Evolutionary conservation across 1,140 invertebrate species (phyloP), one percentile per base, ranked within the genome.

Genomic region (Oncopeltus fasciatus): DNA sequence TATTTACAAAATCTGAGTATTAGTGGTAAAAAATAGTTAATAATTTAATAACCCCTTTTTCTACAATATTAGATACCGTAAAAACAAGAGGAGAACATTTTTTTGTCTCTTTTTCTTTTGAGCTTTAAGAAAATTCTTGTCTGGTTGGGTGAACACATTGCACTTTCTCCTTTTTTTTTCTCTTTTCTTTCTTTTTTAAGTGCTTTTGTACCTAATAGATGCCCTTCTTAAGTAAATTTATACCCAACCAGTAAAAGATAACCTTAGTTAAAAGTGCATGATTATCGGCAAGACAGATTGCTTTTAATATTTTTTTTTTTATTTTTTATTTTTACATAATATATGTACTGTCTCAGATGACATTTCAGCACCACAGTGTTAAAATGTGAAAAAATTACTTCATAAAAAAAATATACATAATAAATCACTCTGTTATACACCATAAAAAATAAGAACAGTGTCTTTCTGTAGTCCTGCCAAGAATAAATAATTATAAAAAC

Each of bases 1-100:
- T 57, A 57, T 57, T 33, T 38, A 57, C 33, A 57, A 31, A 31
- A 31, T 38, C n/a, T 57, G 56, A 57, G 56, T 57, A 57, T 57
- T 57, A 33, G 56, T 57, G 56, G 56, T 57, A 57, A 57, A 57
- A 57, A 57, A 57, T 57, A 57, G 28, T 57, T 57, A 38, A 38
- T 57, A 38, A 29, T 38, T 38, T 57, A 29, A 57, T 57, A n/a
- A 18, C 18, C 56, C n/a, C 56, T 29, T 31, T 57, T 26, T 57
- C 27, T 38, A 57, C 28, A 31, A 38, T n/a, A 57, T 38, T 31
- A 57, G 56, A 31, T 57, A 57, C 56, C 12, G 31, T 28, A 57
- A 21, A 57, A 38, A 26, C n/a, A 57, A 38, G 56, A 21, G n/a
- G n/a, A 21, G 16, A 56, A 56, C 3, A 14, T 49, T 49, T 49